Evolutionary conservation across 2,797 vertebrate genomes (phyloP).

Genomic region (Parotocinclus haroldoi): DNA sequence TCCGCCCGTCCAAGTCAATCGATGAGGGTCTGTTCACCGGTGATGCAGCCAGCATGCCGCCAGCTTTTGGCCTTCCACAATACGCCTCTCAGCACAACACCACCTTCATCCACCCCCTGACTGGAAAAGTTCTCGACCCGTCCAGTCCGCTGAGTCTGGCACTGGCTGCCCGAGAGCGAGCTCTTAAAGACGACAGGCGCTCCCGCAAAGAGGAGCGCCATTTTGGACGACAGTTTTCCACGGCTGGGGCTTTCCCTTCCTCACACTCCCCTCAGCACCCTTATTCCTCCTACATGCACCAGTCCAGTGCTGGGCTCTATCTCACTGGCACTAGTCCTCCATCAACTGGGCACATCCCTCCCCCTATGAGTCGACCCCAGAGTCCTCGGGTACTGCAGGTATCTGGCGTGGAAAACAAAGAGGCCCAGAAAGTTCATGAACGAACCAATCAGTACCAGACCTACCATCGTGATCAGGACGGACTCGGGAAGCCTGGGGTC

Average conservation of each 20-base stretch:
- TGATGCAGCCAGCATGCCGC: constrained; percentile 81
- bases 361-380: constrained; percentile 70
- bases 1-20: constrained; percentile 89
- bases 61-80: constrained; percentile 75
- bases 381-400: constrained; percentile 70
- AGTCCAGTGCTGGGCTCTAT: constrained; percentile 68
- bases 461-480: constrained; percentile 55
- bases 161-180: constrained; percentile 83
- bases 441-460: constrained; percentile 53
- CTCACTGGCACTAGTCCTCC: constrained; percentile 66
- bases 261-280: constrained; percentile 62
- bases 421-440: constrained; percentile 72
- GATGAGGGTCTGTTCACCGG: constrained; percentile 90
- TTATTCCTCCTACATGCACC: constrained; percentile 55
- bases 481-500: constrained; percentile 69
- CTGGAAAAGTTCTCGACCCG: constrained; percentile 88
- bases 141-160: constrained; percentile 86
- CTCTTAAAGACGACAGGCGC: constrained; percentile 80
- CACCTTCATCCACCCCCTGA: constrained; percentile 89
- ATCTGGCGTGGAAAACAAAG: constrained; percentile 60
- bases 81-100: constrained; percentile 72
- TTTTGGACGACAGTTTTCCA: constrained; percentile 74
- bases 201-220: constrained; percentile 73
- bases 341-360: constrained; percentile 54
- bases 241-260: constrained; percentile 64